These are phyloP conservation scores for Diplodus sargus DNA, from an alignment of 2,797 vertebrate genomes.

Conservation along the genomic window DNA sequence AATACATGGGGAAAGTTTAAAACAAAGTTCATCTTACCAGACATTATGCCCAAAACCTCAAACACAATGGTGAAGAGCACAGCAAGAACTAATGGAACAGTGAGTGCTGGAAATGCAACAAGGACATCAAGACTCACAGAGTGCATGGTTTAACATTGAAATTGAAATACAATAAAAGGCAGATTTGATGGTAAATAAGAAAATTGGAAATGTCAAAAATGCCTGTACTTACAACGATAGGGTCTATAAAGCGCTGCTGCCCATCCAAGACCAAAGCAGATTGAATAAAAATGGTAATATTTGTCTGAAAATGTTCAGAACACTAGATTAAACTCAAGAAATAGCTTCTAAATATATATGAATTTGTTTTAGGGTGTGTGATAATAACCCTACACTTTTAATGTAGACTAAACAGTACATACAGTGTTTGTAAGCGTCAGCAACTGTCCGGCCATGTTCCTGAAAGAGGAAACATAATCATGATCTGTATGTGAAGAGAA, in stretches of 20 bases:
- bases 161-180: background rate
- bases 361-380: background rate
- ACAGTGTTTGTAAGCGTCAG: constrained; percentile 70
- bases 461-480: constrained; percentile 45
- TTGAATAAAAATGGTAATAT: constrained; percentile 79
- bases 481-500: background rate
- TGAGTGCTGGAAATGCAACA: constrained; percentile 63
- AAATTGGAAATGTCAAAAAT: background rate
- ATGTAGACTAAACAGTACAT: constrained; percentile 44
- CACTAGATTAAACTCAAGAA: background rate
- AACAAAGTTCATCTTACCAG: constrained; percentile 62
- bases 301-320: constrained; percentile 74
- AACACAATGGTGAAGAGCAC: constrained; percentile 68
- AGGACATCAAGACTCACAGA: background rate
- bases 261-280: constrained; percentile 80
- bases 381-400: constrained; percentile 9
- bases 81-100: constrained; percentile 46
- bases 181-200: background rate
- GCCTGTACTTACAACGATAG: constrained; percentile 72
- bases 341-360: background rate
- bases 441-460: constrained; percentile 29
- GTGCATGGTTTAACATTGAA: background rate
- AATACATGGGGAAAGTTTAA: background rate
- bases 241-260: constrained; percentile 71
- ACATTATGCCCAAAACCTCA: constrained; percentile 64